Evolutionary conservation across 2,113 vertebrate species (phyloP).

Genomic region (Gymnarchus niloticus): DNA sequence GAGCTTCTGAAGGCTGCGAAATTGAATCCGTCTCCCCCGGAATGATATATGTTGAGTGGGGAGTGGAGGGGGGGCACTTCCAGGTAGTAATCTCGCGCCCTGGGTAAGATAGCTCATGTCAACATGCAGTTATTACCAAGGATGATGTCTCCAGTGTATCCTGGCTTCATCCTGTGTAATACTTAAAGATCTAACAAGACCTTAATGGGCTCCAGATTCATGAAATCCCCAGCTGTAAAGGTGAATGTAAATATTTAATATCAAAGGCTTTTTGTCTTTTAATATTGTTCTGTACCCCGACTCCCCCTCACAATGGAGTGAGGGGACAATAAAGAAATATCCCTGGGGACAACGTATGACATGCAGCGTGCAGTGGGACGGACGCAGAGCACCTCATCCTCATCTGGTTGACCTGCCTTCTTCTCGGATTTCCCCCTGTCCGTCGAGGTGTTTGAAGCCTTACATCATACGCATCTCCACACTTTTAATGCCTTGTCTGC

Average conservation of each 20-base stretch:
- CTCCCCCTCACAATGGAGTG: not conserved
- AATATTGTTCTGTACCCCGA: not conserved
- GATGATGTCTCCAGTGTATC: not conserved
- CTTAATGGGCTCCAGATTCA: not conserved
- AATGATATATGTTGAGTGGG: not conserved
- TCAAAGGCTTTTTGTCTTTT: not conserved
- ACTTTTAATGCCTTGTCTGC: constrained; percentile 33
- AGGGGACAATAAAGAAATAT: not conserved
- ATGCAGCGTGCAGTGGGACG: not conserved
- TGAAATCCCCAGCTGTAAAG: not conserved
- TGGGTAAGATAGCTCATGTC: not conserved
- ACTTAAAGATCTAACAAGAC: not conserved
- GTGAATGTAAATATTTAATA: not conserved
- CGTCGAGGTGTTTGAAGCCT: not conserved
- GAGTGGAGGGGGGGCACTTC: not conserved
- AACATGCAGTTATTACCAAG: too few species aligned
- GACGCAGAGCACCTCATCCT: not conserved
- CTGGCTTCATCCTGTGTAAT: not conserved
- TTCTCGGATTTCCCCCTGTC: not conserved
- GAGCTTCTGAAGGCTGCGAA: not conserved
- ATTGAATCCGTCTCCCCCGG: not conserved
- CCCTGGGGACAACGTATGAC: not conserved
- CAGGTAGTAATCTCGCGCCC: not conserved
- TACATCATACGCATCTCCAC: not conserved
- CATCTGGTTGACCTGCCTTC: not conserved